These are phyloP conservation scores for Doris montereyensis DNA, from an alignment of 2,888 invertebrate species.

Conservation along the genomic window DNA sequence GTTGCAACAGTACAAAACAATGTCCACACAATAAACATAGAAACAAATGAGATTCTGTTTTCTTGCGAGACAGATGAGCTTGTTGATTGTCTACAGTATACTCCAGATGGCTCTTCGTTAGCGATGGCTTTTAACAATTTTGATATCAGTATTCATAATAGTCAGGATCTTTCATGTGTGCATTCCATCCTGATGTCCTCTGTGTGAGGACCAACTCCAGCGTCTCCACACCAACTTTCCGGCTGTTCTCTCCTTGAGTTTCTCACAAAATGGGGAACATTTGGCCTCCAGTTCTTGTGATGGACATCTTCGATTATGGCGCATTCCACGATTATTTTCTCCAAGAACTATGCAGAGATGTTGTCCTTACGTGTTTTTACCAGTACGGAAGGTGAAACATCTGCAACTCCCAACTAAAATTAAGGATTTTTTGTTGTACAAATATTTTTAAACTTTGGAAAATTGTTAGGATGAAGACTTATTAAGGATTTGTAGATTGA, in stretches of 20 bases:
- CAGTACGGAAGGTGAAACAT: constrained; percentile 45
- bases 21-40: constrained; percentile 50
- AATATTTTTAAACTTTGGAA: constrained; percentile 40
- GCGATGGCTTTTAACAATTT: constrained; percentile 53
- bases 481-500: no score
- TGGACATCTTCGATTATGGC: constrained; percentile 58
- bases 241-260: constrained; percentile 51
- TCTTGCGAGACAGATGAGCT: constrained; percentile 35
- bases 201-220: constrained; percentile 43
- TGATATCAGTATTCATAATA: constrained; percentile 47
- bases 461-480: no score
- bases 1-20: constrained; percentile 51
- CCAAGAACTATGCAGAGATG: constrained; percentile 55
- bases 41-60: constrained; percentile 38
- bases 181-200: constrained; percentile 49
- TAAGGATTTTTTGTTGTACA: constrained; percentile 41
- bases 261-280: constrained; percentile 55
- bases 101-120: constrained; percentile 47
- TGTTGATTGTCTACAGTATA: constrained; percentile 55
- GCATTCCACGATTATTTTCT: constrained; percentile 51
- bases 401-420: constrained; percentile 54
- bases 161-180: constrained; percentile 42
- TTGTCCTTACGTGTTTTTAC: constrained; percentile 50
- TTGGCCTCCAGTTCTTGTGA: constrained; percentile 56
- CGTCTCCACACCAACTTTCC: constrained; percentile 46